Conservation (phyloP, 2,888 invertebrate species). For the Merodon equestris region DNA sequence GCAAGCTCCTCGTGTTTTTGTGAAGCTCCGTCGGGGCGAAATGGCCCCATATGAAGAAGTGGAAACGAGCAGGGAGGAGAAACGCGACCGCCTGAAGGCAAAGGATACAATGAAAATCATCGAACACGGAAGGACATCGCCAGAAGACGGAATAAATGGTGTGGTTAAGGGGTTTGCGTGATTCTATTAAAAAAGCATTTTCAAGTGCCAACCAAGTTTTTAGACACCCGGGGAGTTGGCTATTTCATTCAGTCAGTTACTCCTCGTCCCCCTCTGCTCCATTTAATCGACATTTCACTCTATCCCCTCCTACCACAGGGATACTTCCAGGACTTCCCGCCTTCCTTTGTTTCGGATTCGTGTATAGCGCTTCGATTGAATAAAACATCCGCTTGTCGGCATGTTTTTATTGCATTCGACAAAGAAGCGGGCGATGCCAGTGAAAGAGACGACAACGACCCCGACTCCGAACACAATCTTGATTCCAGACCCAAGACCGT, state of each 20-base stretch:
- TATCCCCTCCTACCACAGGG: no score
- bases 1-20: no score
- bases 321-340: conserved; percentile 3
- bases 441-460: no score
- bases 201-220: conserved; percentile 54
- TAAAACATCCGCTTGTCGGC: conserved; percentile 65
- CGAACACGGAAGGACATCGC: not conserved
- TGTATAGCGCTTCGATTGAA: conserved; percentile 41
- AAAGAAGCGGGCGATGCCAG: conserved; percentile 30
- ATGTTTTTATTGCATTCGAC: conserved; percentile 65
- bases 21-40: no score
- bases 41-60: no score
- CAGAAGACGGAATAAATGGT: not conserved
- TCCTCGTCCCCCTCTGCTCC: not conserved
- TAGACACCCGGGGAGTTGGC: conserved; percentile 29
- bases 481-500: conserved; percentile 4
- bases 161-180: conserved; percentile 55
- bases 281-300: no score
- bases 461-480: not conserved
- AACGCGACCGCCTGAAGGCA: conserved; percentile 26
- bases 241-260: conserved; percentile 31
- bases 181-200: conserved; percentile 63
- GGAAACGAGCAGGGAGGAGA: no score
- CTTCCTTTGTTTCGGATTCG: conserved; percentile 34
- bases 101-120: no score